Base-by-base conservation (phyloP, 2,113 vertebrate genomes). In the Erpornis zantholeuca region DNA sequence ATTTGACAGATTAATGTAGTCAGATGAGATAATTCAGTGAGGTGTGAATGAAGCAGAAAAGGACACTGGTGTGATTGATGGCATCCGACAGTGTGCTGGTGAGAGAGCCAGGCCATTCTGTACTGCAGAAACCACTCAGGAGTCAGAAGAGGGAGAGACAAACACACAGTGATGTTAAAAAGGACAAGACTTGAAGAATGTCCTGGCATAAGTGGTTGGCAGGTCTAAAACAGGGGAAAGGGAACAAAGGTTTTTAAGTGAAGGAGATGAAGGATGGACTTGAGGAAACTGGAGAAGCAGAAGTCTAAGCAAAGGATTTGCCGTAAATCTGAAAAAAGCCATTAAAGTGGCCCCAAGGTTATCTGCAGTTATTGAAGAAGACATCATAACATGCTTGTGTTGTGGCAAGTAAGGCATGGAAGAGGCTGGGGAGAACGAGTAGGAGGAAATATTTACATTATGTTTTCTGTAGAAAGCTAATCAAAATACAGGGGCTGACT, bases 1-100 rank as follows among this genome's bases (percentile, higher is more conserved):
- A 80, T 61, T 28, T 86, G 90, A 78, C 56, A 89, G 63, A 89
- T 73, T 89, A 86, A 89, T 91, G 24, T 45, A 89, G 68, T 57
- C 44, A 91, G 66, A 60, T 52, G 69, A 80, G 35, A 76, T 73
- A 80, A 93, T 70, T 77, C 72, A 91, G 24, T 63, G 72, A 81
- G 45, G 42, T 89, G 42, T 81, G 78, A 89, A 93, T 21, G 22
- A 84, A 90, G 42, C 57, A 88, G 72, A 83, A 83, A 88, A 87
- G 81, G 90, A 89, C 65, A 78, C n/a, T 9, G 17, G 56, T 38
- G 10, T 53, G 64, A 94, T 15, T 15, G 72, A 87, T 56, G 63
- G 45, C 57, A 79, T 35, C 40, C 1, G 0, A 66, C 68, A 83
- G 59, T 2, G 28, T 4, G 31, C n/a, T 73, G 45, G 17, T 66